phyloP scores from a whole-genome alignment of 1,140 invertebrate species.

The Drosophila saltans region DNA sequence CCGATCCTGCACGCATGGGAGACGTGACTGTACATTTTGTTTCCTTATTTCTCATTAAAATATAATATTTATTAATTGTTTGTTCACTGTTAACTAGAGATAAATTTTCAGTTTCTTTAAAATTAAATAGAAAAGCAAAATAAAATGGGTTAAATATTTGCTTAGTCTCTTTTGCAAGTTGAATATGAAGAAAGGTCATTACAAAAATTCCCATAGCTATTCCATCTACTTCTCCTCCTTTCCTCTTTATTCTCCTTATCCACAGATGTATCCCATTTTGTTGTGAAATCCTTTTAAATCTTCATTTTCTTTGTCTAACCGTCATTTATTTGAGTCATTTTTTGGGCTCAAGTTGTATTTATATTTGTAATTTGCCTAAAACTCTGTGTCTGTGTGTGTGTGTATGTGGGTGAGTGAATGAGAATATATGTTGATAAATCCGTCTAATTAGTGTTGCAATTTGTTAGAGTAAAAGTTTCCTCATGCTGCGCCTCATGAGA shows the following conservation, averaged over 20 bases:
- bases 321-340: conserved; percentile 7
- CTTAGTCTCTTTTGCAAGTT: no score
- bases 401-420: background rate
- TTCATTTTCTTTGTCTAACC: conserved; percentile 6
- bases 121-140: no score
- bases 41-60: no score
- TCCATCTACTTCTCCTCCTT: background rate
- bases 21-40: no score
- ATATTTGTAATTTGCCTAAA: conserved; percentile 10
- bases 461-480: conserved; percentile 39
- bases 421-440: conserved; percentile 35
- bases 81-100: no score
- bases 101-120: no score
- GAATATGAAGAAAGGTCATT: no score
- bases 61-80: no score
- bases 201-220: background rate
- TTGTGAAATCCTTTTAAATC: conserved; percentile 6
- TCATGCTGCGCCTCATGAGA: background rate
- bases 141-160: no score
- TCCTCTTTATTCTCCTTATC: background rate
- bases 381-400: background rate
- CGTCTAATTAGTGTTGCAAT: conserved; percentile 53
- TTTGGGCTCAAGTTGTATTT: conserved; percentile 8
- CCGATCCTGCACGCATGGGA: no score
- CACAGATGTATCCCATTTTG: background rate